Evolutionary conservation across 2,888 invertebrate species (phyloP), one percentile per base, ranked within the genome.

Genomic region (Mycogona germanica): DNA sequence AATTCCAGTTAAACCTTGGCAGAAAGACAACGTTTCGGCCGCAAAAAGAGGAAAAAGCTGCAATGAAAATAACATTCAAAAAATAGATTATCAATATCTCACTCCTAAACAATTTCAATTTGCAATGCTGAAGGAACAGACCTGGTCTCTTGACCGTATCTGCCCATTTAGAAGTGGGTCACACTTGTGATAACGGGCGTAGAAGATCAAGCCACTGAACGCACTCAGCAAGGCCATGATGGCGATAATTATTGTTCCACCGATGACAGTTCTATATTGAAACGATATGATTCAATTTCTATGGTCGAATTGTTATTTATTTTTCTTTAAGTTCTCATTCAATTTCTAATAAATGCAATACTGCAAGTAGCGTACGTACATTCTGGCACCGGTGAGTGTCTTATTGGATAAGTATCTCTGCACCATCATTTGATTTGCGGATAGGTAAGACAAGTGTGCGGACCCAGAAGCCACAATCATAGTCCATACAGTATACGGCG

Each of bases 121-220:
- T n/a, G n/a, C n/a, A n/a, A n/a, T n/a, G n/a, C n/a, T n/a, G n/a
- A n/a, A n/a, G n/a, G n/a, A n/a, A n/a, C n/a, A n/a, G 14, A 53
- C 47, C 35, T 54, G 54, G 49, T 47, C 54, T 40, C 47, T 26
- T 2, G 54, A 54, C 1, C 41, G 48, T 14, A 54, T 42, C 17
- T 38, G 25, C 9, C 47, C 47, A 3, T 19, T 23, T 25, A 19
- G 17, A 9, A 47, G 25, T n/a, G 54, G 54, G 21, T 54, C 54
- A 41, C 54, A 54, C n/a, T 40, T 23, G 32, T 49, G 49, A 21
- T 54, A 54, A 41, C 23, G 28, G 5, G 54, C 54, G 23, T 54
- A 54, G 17, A 54, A 40, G 21, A 49, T 12, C 14, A 54, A 35
- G 3, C 54, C 54, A 46, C 30, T 29, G 12, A 46, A n/a, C 12